phyloP scores from a whole-genome alignment of 2,113 vertebrate species.

The Rhea americana region DNA sequence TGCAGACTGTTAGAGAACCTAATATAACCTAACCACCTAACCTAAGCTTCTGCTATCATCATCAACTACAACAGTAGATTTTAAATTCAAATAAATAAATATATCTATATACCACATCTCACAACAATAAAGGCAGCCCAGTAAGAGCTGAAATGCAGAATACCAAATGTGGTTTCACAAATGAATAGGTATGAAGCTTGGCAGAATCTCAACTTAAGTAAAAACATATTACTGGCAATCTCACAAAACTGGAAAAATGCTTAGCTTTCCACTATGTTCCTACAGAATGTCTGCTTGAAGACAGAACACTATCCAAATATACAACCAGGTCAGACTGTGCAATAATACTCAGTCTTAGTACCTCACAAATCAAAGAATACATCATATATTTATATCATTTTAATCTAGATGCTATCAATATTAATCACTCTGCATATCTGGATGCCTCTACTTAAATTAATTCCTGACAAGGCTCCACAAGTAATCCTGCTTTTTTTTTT shows the following conservation, averaged over 20 bases:
- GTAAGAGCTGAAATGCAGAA: constrained; percentile 29
- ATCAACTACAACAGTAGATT: not conserved
- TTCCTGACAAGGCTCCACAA: not conserved
- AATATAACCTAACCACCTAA: not conserved
- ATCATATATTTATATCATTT: not conserved
- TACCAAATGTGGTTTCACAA: constrained; percentile 24
- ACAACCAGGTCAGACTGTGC: not conserved
- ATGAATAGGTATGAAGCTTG: constrained; percentile 34
- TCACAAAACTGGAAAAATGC: constrained; percentile 27
- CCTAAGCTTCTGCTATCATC: not conserved
- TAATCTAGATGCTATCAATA: not conserved
- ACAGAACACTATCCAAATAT: constrained; percentile 8
- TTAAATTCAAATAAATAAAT: constrained; percentile 7
- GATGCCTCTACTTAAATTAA: not conserved
- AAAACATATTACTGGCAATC: constrained; percentile 43
- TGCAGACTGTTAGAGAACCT: not conserved
- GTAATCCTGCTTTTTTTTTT: not conserved
- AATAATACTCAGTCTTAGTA: not conserved
- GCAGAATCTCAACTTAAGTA: constrained; percentile 30
- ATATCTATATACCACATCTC: not conserved
- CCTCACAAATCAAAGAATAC: not conserved
- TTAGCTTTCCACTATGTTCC: constrained; percentile 8
- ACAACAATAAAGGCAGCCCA: not conserved
- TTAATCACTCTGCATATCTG: not conserved
- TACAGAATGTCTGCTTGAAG: not conserved